A percentile compares a stretch with the other conserved stretches of the same genome.
phyloP scores from a whole-genome alignment of 2,797 vertebrate species.

The Alca torda region DNA sequence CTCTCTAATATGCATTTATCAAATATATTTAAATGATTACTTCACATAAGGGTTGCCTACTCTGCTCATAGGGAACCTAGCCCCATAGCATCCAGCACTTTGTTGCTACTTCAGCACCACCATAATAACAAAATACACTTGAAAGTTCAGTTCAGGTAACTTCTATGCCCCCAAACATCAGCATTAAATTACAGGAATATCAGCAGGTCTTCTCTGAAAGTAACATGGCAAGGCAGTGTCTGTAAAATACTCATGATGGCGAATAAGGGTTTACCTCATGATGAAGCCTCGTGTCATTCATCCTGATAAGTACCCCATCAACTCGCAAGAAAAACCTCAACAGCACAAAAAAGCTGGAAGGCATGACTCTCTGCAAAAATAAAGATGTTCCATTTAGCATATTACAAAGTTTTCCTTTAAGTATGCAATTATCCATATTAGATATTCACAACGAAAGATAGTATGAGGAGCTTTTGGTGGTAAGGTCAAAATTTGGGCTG shows the following conservation, averaged over 20 bases:
- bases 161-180: background rate
- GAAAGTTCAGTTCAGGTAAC: background rate
- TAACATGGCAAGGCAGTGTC: background rate
- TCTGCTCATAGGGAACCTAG: background rate
- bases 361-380: constrained; percentile 91
- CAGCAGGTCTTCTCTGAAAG: background rate
- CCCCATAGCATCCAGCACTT: background rate
- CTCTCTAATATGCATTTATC: background rate
- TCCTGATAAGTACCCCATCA: constrained; percentile 93
- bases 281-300: constrained; percentile 93
- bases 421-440: background rate
- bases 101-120: background rate
- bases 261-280: constrained; percentile 82
- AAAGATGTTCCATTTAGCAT: background rate
- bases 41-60: background rate
- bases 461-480: background rate
- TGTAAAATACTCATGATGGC: background rate
- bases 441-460: background rate
- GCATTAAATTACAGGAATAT: background rate
- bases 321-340: constrained; percentile 94
- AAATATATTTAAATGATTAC: background rate
- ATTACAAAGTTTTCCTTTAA: background rate
- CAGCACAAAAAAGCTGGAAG: constrained; percentile 93
- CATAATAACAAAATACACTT: background rate
- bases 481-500: background rate